A percentile compares a stretch with the other conserved stretches of the same genome.
Evolutionary conservation across 2,113 vertebrate species (phyloP).

Genomic region (Tauraco erythrolophus): DNA sequence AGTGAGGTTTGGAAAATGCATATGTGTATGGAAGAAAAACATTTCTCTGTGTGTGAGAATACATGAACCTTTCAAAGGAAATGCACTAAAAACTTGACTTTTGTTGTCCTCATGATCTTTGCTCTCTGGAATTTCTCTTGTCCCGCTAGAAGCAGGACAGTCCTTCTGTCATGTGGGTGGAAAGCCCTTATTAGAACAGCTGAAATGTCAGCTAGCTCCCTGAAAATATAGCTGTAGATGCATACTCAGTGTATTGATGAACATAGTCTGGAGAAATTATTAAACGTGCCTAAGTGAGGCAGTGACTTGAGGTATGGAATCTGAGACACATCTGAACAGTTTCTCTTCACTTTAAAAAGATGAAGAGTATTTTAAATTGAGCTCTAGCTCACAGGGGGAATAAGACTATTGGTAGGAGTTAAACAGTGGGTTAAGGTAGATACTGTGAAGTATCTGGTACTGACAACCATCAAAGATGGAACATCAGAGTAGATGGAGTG

Average conservation of each 20-base stretch:
- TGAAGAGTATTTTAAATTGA: neutral
- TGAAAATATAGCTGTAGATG: neutral
- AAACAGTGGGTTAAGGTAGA: neutral
- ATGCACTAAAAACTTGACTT: neutral
- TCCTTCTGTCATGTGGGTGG: neutral
- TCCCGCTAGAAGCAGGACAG: neutral
- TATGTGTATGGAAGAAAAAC: neutral
- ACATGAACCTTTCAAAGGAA: neutral
- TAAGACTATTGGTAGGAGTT: neutral
- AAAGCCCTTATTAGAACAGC: neutral
- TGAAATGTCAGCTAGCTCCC: neutral
- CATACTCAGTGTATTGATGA: neutral
- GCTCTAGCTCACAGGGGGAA: neutral
- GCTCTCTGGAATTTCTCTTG: neutral
- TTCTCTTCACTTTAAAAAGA: neutral
- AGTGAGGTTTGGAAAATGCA: neutral
- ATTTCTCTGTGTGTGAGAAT: neutral
- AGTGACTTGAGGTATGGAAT: neutral
- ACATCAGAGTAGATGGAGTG: neutral
- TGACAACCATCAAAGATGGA: neutral
- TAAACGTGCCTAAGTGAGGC: neutral
- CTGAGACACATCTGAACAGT: neutral
- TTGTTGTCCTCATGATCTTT: neutral
- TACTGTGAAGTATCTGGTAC: neutral
- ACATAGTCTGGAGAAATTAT: neutral